Conservation (phyloP, 2,113 vertebrate genomes). For the Eupsittula cactorum region DNA sequence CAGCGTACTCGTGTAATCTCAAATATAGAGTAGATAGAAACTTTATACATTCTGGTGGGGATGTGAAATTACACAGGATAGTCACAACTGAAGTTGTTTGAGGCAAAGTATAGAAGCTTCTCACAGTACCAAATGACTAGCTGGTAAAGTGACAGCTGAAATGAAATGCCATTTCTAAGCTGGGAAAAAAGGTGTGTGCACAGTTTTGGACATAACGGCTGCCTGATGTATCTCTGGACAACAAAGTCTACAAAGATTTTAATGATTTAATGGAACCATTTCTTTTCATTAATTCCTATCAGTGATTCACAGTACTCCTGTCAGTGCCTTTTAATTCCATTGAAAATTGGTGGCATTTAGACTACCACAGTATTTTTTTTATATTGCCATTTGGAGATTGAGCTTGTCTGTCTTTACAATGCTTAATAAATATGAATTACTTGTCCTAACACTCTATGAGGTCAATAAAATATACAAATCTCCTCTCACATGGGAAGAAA, state of each 20-base stretch:
- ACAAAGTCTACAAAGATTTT: not conserved
- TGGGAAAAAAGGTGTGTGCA: not conserved
- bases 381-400: not conserved
- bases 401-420: not conserved
- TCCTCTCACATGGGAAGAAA: not conserved
- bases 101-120: not conserved
- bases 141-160: not conserved
- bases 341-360: not conserved
- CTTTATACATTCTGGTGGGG: not conserved
- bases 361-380: not conserved
- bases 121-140: not conserved
- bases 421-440: not conserved
- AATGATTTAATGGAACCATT: not conserved
- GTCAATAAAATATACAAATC: not conserved
- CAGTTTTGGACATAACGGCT: not conserved
- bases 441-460: not conserved
- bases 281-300: not conserved
- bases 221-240: not conserved
- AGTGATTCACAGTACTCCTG: not conserved
- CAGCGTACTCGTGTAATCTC: not conserved
- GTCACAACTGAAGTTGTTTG: not conserved
- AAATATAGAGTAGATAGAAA: not conserved
- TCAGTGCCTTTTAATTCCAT: not conserved
- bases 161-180: not conserved
- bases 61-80: not conserved